These are phyloP conservation scores for Cyprinodon diabolis DNA, from an alignment of 2,797 vertebrate genomes.

Conservation along the genomic window DNA sequence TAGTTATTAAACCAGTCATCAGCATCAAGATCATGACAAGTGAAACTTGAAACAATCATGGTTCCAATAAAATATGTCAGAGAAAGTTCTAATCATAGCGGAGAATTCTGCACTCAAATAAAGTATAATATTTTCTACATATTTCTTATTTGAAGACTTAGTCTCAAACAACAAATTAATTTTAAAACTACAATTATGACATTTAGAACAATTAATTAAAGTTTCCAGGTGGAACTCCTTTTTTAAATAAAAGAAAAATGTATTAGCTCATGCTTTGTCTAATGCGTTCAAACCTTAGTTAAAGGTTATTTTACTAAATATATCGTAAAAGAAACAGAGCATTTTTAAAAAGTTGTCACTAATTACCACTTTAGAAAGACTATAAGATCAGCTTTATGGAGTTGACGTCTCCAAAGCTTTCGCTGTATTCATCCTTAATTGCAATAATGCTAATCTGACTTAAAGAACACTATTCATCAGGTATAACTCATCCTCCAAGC, in stretches of 20 bases:
- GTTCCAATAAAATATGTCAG: background rate
- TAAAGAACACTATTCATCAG: background rate
- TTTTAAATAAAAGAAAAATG: background rate
- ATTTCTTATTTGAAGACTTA: no score
- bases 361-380: background rate
- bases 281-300: background rate
- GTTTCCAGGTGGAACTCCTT: background rate
- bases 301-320: background rate
- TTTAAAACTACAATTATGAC: background rate
- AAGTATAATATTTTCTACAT: no score
- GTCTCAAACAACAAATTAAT: background rate
- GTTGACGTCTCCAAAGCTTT: background rate
- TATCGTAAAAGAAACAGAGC: background rate
- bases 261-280: background rate
- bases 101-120: no score
- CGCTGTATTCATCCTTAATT: background rate
- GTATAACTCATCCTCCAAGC: background rate
- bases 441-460: background rate
- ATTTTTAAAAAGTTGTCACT: background rate
- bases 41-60: background rate
- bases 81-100: no score
- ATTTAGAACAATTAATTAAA: background rate
- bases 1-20: no score
- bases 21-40: background rate
- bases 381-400: background rate